These are phyloP conservation scores for Myotis yumanensis DNA, from an alignment of 2,113 vertebrate species.

Conservation along the genomic window DNA sequence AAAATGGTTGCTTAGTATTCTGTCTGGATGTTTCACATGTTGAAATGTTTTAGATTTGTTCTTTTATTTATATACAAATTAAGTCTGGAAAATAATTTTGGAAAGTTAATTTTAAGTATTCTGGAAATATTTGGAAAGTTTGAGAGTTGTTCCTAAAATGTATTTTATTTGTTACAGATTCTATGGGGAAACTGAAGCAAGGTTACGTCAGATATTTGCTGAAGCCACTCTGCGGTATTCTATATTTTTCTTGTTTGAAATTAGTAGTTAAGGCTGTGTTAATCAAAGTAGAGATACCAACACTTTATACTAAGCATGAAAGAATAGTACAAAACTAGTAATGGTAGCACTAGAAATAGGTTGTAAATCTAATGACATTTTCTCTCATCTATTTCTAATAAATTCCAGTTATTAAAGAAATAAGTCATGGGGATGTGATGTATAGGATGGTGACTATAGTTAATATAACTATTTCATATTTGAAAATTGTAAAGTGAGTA, in stretches of 20 bases:
- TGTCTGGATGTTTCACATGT: background rate
- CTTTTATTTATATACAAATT: background rate
- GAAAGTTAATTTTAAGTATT: slow-evolving; percentile 40
- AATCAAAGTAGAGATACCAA: background rate
- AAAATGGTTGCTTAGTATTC: background rate
- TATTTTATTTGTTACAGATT: slow-evolving; percentile 86
- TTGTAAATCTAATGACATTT: background rate
- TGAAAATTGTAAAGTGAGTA: background rate
- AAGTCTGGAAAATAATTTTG: slow-evolving; percentile 25
- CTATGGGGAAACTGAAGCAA: slow-evolving; percentile 95
- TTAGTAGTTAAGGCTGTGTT: background rate
- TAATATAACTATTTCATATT: background rate
- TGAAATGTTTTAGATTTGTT: slow-evolving; percentile 29
- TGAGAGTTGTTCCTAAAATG: background rate
- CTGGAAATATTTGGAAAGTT: slow-evolving; percentile 45
- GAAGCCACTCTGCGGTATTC: slow-evolving; percentile 92
- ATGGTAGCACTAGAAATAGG: background rate
- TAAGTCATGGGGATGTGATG: background rate
- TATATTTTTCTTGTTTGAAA: slow-evolving; percentile 43
- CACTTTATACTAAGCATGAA: background rate
- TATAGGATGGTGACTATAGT: background rate
- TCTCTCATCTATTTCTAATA: background rate
- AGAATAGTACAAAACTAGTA: slow-evolving; percentile 1
- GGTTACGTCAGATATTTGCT: slow-evolving; percentile 93
- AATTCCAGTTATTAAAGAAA: background rate